phyloP scores from a whole-genome alignment of 1,140 invertebrate genomes.

The Amyelois transitella region DNA sequence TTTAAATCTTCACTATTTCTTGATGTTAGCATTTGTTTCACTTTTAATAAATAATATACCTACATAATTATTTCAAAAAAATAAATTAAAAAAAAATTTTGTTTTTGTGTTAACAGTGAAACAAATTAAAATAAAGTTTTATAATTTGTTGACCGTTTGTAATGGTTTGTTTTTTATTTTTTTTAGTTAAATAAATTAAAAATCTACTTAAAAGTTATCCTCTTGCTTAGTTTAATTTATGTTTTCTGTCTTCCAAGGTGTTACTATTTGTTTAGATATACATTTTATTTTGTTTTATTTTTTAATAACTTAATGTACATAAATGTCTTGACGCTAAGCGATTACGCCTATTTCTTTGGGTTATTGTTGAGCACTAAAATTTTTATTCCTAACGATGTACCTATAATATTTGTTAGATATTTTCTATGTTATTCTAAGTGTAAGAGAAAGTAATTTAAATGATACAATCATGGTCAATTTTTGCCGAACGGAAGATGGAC shows the following conservation, averaged over 20 bases:
- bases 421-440: conserved; percentile 36
- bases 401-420: conserved; percentile 45
- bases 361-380: conserved; percentile 65
- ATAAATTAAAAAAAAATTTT: neutral
- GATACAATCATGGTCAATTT: conserved; percentile 46
- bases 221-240: conserved; percentile 10
- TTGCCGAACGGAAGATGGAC: conserved; percentile 42
- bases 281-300: conserved; percentile 18
- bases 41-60: neutral
- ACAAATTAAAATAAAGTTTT: neutral
- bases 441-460: conserved; percentile 37
- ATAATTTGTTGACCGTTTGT: neutral
- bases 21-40: neutral
- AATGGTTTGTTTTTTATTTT: too few species aligned
- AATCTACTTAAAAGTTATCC: neutral
- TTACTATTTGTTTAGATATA: conserved; percentile 21
- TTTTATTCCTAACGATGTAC: conserved; percentile 68
- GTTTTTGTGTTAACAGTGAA: neutral
- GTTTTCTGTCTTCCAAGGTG: conserved; percentile 7
- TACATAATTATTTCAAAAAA: too few species aligned
- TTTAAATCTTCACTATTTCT: conserved; percentile 2
- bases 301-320: neutral
- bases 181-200: neutral
- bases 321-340: conserved; percentile 23
- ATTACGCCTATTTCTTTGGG: conserved; percentile 27